Percentiles rank a stretch among this genome's conserved stretches.
Evolutionary conservation across 2,797 vertebrate genomes (phyloP).

Genomic region (Toxotes lorentzi): DNA sequence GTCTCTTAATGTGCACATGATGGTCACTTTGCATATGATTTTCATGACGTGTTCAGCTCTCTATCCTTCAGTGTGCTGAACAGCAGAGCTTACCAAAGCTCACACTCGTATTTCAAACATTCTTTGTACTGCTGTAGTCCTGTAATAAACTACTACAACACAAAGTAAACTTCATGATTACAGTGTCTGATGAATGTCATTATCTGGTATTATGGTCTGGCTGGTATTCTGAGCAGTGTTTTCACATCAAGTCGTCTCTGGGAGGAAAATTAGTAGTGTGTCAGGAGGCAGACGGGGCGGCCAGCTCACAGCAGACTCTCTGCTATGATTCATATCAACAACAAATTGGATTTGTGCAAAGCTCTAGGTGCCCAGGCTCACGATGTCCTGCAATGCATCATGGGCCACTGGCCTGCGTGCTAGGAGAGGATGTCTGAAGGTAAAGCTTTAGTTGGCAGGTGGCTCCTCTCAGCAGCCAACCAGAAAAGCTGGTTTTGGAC

Average conservation of each 20-base stretch:
- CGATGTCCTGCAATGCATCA: constrained; percentile 59
- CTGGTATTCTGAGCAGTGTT: constrained; percentile 61
- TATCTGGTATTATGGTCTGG: constrained; percentile 9
- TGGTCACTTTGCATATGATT: no score
- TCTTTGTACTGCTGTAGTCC: not conserved
- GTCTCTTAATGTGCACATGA: no score
- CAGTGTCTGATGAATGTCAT: not conserved
- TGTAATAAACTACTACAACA: not conserved
- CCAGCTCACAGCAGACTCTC: constrained; percentile 53
- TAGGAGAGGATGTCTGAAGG: constrained; percentile 47
- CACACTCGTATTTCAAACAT: no score
- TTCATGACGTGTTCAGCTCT: no score
- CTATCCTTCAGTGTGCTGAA: no score
- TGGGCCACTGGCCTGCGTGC: constrained; percentile 51
- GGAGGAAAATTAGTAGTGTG: constrained; percentile 69
- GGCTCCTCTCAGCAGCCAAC: constrained; percentile 35
- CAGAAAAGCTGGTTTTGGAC: constrained; percentile 36
- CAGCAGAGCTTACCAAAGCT: no score
- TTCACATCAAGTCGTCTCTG: constrained; percentile 33
- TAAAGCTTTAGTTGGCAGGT: constrained; percentile 43
- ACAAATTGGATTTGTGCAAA: constrained; percentile 70
- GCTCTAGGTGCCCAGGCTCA: constrained; percentile 42
- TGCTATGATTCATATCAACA: constrained; percentile 67
- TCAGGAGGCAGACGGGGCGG: constrained; percentile 57
- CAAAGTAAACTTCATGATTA: not conserved